Evolutionary conservation across 2,888 invertebrate species (phyloP), one percentile per base, ranked within the genome.

Genomic region (Rosalia funebris): DNA sequence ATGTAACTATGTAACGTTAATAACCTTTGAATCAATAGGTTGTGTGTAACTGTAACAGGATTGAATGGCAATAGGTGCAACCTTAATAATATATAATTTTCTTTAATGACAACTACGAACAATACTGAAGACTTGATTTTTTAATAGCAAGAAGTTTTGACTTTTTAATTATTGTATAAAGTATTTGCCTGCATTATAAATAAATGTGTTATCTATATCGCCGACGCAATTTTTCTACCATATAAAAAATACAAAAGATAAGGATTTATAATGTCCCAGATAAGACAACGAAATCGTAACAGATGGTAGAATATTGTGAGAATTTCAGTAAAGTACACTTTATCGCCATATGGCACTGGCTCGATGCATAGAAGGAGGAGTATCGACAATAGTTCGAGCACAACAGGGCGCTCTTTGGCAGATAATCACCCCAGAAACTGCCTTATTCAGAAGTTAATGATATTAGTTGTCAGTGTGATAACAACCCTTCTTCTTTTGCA

Each of bases 231-330:
- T 25, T 3, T 25, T 5, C 4, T 34, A 34, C 2, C 34, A n/a
- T n/a, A 34, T n/a, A 34, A 34, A 34, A 34, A 34, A 34, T 10
- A 25, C 3, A 25, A 25, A 50, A 36, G 48, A 36, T 50, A 50
- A 36, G 37, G 19, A 37, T 16, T 34, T 9, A 39, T 42, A 42
- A 41, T 53, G 41, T 53, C 16, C 9, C 41, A 53, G 77, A 79
- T 77, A 77, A 77, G 76, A 75, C 72, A 75, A 75, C 63, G 66
- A 64, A 65, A 73, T 72, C 69, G 72, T 71, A 74, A 78, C 80
- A 80, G 79, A 80, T 80, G 80, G 79, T 75, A 56, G 70, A 77
- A 77, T 75, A 76, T 76, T 78, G 79, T 79, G 80, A 79, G 80
- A 80, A 80, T 75, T 76, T 71, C 71, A 69, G 74, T 72, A 75